Evolutionary conservation across 2,888 invertebrate genomes (phyloP), one percentile per base, ranked within the genome.

Genomic region (Opisthograptis luteolata): DNA sequence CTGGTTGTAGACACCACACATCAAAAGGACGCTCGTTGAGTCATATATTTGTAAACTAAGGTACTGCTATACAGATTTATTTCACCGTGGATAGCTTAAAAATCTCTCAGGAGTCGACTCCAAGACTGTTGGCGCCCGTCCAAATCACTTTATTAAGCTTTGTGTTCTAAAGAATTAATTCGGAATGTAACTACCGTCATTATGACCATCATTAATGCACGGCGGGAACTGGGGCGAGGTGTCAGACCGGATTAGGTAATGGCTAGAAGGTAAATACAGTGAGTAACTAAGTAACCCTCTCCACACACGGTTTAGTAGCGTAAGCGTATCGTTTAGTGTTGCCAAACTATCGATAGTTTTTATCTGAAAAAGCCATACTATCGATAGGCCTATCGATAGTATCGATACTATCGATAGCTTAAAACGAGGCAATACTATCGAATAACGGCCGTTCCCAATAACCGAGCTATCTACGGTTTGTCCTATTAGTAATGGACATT

Each of bases 111-210:
- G 15, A 36, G n/a, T 36, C 28, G 42, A 32, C 19, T 39, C 32
- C 30, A 22, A 9, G n/a, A 8, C 19, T n/a, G 40, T 20, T 70
- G 70, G 69, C 64, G 13, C 20, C 19, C 4, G 7, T 60, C 70
- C 70, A 69, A 67, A 65, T 66, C 59, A 61, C 64, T 65, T 64
- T 65, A 65, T 69, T 66, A 64, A 66, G 62, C 58, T 59, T 62
- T 60, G 46, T 55, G 58, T 54, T 63, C 59, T 62, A 63, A 67
- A 58, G 57, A 65, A 68, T 67, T 70, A 63, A 65, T 66, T 68
- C 60, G 45, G 59, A 57, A 58, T 58, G 58, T 52, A 37, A 56
- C 28, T 46, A 24, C 28, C 39, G 7, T 59, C 42, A 51, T 51
- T 52, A 54, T 41, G 31, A 35, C 20, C 15, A 12, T 31, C 15